Conservation (phyloP, 2,113 vertebrate genomes). For the Pachypanchax playfairii region DNA sequence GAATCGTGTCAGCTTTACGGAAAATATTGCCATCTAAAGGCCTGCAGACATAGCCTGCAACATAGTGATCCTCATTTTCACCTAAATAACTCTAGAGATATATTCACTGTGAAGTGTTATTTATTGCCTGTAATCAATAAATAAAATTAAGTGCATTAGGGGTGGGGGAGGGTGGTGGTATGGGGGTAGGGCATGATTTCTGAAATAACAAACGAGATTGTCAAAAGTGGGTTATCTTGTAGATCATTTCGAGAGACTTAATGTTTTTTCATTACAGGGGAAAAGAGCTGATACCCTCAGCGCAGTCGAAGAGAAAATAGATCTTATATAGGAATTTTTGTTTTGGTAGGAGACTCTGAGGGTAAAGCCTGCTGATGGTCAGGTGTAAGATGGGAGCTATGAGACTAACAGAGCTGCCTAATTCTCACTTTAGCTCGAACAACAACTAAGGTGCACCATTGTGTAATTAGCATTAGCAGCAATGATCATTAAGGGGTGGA, state of each 20-base stretch:
- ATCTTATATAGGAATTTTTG: slow-evolving; percentile 18
- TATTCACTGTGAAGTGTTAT: slow-evolving; percentile 63
- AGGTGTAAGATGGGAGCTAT: slow-evolving; percentile 38
- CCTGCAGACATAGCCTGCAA: slow-evolving; percentile 34
- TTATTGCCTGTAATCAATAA: slow-evolving; percentile 69
- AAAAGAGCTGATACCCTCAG: slow-evolving; percentile 20
- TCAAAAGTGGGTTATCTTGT: slow-evolving; percentile 47
- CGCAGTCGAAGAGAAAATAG: slow-evolving; percentile 25
- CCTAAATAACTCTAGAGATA: slow-evolving; percentile 58
- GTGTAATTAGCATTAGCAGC: slow-evolving; percentile 77
- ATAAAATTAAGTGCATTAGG: slow-evolving; percentile 65
- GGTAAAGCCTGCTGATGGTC: slow-evolving; percentile 17
- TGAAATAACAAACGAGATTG: slow-evolving; percentile 66
- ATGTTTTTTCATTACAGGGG: slow-evolving; percentile 44
- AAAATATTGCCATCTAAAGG: slow-evolving; percentile 53
- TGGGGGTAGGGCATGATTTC: slow-evolving; percentile 59
- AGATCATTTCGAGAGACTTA: slow-evolving; percentile 43
- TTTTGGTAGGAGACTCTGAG: background rate
- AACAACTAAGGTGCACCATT: slow-evolving; percentile 68
- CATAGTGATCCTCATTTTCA: slow-evolving; percentile 41
- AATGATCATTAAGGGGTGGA: slow-evolving; percentile 79
- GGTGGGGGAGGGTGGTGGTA: too few species aligned
- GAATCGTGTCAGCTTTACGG: slow-evolving; percentile 62
- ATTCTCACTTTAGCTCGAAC: slow-evolving; percentile 67
- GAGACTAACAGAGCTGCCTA: slow-evolving; percentile 53